These are phyloP conservation scores for Rhinolophus sinicus DNA, from an alignment of 2,113 vertebrate genomes.

Conservation along the genomic window DNA sequence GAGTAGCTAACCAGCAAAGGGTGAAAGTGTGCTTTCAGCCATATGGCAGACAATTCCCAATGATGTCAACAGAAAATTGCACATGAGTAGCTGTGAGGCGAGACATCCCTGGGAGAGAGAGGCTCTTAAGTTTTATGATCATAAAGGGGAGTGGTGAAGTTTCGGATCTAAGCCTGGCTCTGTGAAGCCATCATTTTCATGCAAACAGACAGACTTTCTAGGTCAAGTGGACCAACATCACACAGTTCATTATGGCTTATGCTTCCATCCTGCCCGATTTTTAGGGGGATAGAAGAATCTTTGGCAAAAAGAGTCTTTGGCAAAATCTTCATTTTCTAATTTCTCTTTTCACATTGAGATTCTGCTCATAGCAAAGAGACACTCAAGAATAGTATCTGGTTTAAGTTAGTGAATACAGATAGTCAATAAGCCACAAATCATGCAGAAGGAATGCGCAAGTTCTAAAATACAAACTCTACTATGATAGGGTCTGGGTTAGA, in stretches of 20 bases:
- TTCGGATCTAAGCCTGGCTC: not conserved
- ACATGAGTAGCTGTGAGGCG: slow-evolving; percentile 42
- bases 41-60: slow-evolving; percentile 63
- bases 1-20: slow-evolving; percentile 64
- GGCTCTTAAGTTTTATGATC: not conserved
- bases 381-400: not conserved
- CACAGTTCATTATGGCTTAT: not conserved
- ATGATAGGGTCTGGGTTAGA: not conserved
- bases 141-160: not conserved
- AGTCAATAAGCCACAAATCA: not conserved
- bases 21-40: slow-evolving; percentile 45
- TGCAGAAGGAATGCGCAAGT: not conserved
- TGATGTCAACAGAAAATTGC: slow-evolving; percentile 66
- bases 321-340: not conserved
- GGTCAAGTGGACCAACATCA: not conserved
- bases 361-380: not conserved
- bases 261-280: not conserved
- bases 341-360: not conserved
- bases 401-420: not conserved
- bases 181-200: not conserved
- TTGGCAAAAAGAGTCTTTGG: not conserved
- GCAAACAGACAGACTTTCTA: not conserved
- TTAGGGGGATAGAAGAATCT: not conserved
- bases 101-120: slow-evolving; percentile 48
- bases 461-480: not conserved